Evolutionary conservation across 2,888 invertebrate species (phyloP), one percentile per base, ranked within the genome.

Genomic region (Drosophila lutescens): DNA sequence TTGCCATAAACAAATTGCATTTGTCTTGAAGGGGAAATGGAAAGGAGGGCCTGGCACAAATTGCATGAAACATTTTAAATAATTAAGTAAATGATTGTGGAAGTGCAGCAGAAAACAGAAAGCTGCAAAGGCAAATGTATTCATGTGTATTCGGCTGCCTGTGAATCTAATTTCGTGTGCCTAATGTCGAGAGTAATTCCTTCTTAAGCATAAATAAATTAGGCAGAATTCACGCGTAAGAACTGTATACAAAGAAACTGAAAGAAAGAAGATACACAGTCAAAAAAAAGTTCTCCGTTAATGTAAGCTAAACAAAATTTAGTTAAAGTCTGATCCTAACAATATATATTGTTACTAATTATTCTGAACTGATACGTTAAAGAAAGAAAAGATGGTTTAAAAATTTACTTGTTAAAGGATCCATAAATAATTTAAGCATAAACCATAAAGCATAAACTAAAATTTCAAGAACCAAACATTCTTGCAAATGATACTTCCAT

Each of bases 1-100:
- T 77, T 77, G 66, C 46, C 51, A 73, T 74, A 76, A 81, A 76
- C 76, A 83, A 84, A 83, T 83, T 86, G 74, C 77, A 80, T 82
- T 79, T 58, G 41, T 47, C 58, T 47, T 46, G 20, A 26, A 43
- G 30, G 17, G 36, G 36, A 7, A 43, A 43, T 1, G 43, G 12
- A 34, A 10, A 26, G 8, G 8, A 12, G 17, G 13, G 26, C 4
- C 34, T 10, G 15, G 34, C 63, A 71, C 62, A 60, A 75, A 67
- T 78, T 76, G 75, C 68, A 78, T 75, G 78, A 75, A 69, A 62
- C 79, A 71, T 70, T 76, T 74, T 86, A 86, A 83, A 86, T 83
- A 86, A 83, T 83, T 86, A 73, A 86, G 76, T 77, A 67, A 76
- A 82, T 69, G 77, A 77, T 79, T 74, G 43, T 32, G 36, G 41